Base-by-base conservation (phyloP, 2,888 invertebrate species). In the Sinotaia quadrata region DNA sequence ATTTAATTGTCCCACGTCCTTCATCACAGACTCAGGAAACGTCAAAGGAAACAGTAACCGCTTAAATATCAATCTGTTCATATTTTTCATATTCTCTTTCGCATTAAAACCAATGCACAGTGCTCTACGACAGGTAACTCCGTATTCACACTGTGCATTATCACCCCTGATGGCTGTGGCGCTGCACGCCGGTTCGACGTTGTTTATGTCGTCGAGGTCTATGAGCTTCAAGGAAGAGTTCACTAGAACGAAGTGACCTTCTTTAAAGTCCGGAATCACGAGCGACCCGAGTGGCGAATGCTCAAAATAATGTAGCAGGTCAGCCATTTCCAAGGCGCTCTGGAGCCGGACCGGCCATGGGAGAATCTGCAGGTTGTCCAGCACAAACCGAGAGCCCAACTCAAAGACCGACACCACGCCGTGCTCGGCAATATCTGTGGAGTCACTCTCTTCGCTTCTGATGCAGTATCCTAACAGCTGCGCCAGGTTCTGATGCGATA, bases 191-290 rank as follows among this genome's bases (percentile, higher is more conserved):
- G 84, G 84, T 68, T 84, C 84, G 21, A 82, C 33, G 74, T 82
- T 82, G 67, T 82, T 84, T 37, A 86, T 79, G 71, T 87, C 86
- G 67, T 86, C 86, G 7, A 87, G 72, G 71, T 87, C 86, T 18
- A 84, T 85, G 75, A 87, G 77, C 63, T 85, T 85, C 33, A 87
- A 74, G 33, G 74, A 76, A 29, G 69, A 70, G 66, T 81, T 81
- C 29, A 80, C 78, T 71, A 84, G 68, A 31, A 86, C 77, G 69
- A 85, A 83, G 73, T 85, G 84, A 1, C 80, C 80, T 61, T 84
- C 85, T 69, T 85, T 86, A 66, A 85, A 83, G 71, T 86, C 85
- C 4, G 84, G 78, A 7, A 86, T 76, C 15, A 84, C 71, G 44
- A 87, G 69, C 2, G 86, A 87, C 4, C 86, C 86, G 0, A 87